phyloP scores from a whole-genome alignment of 2,113 vertebrate species.

The Furnarius figulus region DNA sequence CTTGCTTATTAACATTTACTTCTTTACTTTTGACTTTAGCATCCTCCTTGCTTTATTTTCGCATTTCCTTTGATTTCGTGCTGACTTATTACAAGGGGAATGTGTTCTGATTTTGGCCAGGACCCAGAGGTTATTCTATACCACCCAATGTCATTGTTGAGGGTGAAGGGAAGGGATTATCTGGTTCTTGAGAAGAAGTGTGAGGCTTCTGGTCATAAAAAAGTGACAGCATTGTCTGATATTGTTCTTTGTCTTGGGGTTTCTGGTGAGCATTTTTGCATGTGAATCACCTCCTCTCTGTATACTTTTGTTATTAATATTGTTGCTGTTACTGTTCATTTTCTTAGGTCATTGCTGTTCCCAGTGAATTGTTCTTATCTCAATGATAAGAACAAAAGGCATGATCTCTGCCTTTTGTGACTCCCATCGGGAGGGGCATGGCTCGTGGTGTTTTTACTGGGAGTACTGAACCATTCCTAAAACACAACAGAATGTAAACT shows the following conservation, averaged over 20 bases:
- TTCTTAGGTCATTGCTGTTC: not conserved
- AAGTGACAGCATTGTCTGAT: rapidly evolving
- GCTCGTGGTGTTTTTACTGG: not conserved
- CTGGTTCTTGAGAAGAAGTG: not conserved
- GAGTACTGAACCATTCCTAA: not conserved
- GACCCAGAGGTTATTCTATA: not conserved
- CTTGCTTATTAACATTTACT: not conserved
- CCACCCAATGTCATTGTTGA: rapidly evolving
- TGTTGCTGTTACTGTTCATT: not conserved
- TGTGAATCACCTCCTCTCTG: not conserved
- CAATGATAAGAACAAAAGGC: too few relatives aligned
- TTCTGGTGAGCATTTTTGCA: not conserved
- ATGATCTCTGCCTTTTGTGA: not conserved
- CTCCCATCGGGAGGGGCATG: not conserved
- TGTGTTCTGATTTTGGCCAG: not conserved
- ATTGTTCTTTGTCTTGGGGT: not conserved
- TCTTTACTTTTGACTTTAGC: not conserved
- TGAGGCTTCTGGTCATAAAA: not conserved
- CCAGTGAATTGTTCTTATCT: not conserved
- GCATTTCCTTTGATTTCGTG: not conserved
- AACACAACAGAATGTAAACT: not conserved
- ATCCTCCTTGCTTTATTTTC: not conserved
- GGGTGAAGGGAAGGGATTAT: not conserved
- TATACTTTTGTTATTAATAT: not conserved
- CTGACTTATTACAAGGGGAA: not conserved